Conservation (phyloP, 2,797 vertebrate species). For the Spea hammondii region DNA sequence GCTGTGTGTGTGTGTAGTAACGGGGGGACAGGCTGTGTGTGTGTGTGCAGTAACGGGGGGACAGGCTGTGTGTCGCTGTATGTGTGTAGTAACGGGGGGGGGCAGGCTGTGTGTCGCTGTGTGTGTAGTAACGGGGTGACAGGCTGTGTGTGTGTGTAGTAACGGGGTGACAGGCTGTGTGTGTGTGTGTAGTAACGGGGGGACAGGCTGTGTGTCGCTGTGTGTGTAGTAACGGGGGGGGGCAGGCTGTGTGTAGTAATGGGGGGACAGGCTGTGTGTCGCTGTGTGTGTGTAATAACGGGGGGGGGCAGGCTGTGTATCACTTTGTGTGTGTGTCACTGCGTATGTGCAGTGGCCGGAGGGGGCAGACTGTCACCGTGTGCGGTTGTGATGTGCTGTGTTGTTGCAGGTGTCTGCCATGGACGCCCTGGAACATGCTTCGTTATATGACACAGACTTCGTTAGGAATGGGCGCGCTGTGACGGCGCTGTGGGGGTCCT, state of each 20-base stretch:
- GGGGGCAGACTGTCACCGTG: neutral
- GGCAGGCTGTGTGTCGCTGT: neutral
- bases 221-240: neutral
- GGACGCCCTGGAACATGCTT: slow-evolving; percentile 65
- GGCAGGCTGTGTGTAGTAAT: neutral
- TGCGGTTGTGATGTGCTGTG: neutral
- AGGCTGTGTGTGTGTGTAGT: neutral
- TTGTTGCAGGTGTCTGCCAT: slow-evolving; percentile 14
- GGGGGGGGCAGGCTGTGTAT: neutral
- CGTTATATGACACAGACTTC: slow-evolving; percentile 79
- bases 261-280: neutral
- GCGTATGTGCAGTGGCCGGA: neutral
- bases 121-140: neutral
- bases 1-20: too few species aligned
- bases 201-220: neutral
- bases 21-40: too few species aligned
- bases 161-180: neutral
- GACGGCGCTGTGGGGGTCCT: slow-evolving; percentile 78
- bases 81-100: neutral
- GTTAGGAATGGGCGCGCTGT: slow-evolving; percentile 76
- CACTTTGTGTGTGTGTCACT: neutral
- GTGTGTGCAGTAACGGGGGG: too few species aligned
- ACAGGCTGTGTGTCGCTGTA: too few species aligned
- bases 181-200: neutral
- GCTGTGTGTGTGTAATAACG: neutral